Percentiles rank a stretch among this genome's conserved stretches.
phyloP scores from a whole-genome alignment of 2,888 invertebrate species.

The Cinara cedri region DNA sequence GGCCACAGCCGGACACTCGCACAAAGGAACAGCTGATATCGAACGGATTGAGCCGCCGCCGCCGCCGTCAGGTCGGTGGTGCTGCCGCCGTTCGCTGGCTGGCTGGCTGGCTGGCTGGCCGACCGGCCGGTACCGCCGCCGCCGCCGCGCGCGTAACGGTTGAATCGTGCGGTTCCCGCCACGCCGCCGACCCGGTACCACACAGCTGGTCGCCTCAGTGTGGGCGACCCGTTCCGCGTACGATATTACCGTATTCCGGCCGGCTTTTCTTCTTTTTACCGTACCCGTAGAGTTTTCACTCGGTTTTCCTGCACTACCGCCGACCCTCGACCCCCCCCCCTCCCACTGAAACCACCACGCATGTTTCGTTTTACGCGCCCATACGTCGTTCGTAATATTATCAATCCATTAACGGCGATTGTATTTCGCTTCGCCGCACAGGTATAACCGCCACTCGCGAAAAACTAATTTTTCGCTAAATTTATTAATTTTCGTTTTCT shows the following conservation, averaged over 20 bases:
- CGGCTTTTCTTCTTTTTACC: background rate
- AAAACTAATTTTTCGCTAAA: too few species aligned
- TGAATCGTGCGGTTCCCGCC: slow-evolving; percentile 20
- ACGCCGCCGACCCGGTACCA: background rate
- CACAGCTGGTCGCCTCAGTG: slow-evolving; percentile 41
- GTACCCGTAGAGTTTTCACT: too few species aligned
- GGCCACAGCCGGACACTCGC: slow-evolving; percentile 45
- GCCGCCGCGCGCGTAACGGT: slow-evolving; percentile 43
- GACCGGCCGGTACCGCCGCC: background rate
- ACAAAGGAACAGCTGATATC: slow-evolving; percentile 57
- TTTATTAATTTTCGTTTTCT: too few species aligned
- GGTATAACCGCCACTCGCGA: too few species aligned
- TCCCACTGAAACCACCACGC: too few species aligned
- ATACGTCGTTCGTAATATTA: background rate
- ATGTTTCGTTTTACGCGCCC: background rate
- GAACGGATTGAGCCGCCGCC: slow-evolving; percentile 49
- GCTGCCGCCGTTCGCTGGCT: background rate
- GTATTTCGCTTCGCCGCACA: too few species aligned
- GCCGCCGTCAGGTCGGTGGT: slow-evolving; percentile 5
- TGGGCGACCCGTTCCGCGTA: slow-evolving; percentile 17
- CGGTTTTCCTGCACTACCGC: too few species aligned
- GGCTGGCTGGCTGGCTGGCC: background rate
- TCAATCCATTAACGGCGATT: too few species aligned
- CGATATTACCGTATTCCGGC: slow-evolving; percentile 28
- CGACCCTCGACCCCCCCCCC: too few species aligned